These are phyloP conservation scores for Philereme vetulata DNA, from an alignment of 2,888 invertebrate genomes.

Conservation along the genomic window DNA sequence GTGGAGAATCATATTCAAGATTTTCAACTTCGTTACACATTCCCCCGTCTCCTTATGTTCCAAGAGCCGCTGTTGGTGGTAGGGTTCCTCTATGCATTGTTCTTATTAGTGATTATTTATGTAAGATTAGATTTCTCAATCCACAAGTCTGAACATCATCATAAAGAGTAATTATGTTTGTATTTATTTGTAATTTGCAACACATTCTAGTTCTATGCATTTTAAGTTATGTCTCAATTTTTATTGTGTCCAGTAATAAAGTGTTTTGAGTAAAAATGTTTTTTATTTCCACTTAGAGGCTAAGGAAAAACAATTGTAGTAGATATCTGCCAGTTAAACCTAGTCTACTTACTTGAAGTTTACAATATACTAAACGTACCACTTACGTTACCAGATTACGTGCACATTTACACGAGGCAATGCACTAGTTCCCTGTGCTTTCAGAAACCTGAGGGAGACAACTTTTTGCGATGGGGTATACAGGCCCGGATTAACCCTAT, in stretches of 20 bases:
- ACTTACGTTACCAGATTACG: too few relatives aligned
- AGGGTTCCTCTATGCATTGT: conserved; percentile 93
- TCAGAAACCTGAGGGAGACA: too few relatives aligned
- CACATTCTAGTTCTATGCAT: conserved; percentile 57
- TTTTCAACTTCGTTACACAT: conserved; percentile 94
- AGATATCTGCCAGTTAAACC: too few relatives aligned
- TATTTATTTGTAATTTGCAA: conserved; percentile 47
- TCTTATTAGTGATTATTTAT: conserved; percentile 95
- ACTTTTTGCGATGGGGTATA: too few relatives aligned
- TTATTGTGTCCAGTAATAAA: conserved; percentile 56
- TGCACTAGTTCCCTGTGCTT: too few relatives aligned
- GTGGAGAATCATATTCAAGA: conserved; percentile 98
- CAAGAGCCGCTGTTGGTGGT: conserved; percentile 97
- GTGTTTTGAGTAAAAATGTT: conserved; percentile 43
- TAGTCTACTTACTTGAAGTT: too few relatives aligned
- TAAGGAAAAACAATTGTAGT: too few relatives aligned
- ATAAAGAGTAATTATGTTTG: conserved; percentile 72
- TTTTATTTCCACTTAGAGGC: conserved; percentile 29
- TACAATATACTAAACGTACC: too few relatives aligned
- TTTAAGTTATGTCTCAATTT: conserved; percentile 49
- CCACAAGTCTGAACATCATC: conserved; percentile 86
- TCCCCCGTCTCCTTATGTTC: conserved; percentile 92
- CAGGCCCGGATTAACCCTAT: too few relatives aligned
- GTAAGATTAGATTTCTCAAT: conserved; percentile 98
- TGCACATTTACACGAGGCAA: too few relatives aligned